These are phyloP conservation scores for Silurus asotus DNA, from an alignment of 2,113 vertebrate genomes.

Conservation along the genomic window DNA sequence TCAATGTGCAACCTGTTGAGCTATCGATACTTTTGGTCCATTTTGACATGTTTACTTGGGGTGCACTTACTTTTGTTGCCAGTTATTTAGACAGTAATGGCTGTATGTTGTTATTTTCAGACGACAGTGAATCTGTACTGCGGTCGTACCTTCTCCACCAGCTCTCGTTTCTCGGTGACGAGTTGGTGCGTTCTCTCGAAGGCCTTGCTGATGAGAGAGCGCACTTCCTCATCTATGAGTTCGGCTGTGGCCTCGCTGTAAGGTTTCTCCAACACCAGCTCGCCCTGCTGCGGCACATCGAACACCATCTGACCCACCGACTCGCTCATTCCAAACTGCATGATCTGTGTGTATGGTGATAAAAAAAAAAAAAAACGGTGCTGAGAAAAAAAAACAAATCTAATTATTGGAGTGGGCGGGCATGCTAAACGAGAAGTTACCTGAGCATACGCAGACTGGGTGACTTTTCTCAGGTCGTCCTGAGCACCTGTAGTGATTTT, in stretches of 20 bases:
- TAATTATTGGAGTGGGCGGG: too few species aligned
- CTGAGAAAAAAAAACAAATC: background rate
- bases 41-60: too few species aligned
- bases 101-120: too few species aligned
- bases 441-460: slow-evolving; percentile 71
- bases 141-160: slow-evolving; percentile 64
- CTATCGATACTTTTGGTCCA: too few species aligned
- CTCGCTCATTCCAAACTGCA: slow-evolving; percentile 72
- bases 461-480: slow-evolving; percentile 69
- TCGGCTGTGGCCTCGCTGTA: slow-evolving; percentile 70
- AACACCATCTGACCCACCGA: slow-evolving; percentile 72
- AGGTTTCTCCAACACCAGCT: slow-evolving; percentile 62
- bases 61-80: too few species aligned
- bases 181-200: slow-evolving; percentile 67
- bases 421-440: slow-evolving; percentile 34
- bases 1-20: too few species aligned
- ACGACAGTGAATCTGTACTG: too few species aligned
- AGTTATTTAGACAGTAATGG: too few species aligned
- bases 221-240: slow-evolving; percentile 76
- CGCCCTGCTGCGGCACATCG: slow-evolving; percentile 55
- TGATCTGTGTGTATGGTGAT: slow-evolving; percentile 52
- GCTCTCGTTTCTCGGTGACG: slow-evolving; percentile 57
- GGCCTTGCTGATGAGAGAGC: slow-evolving; percentile 58
- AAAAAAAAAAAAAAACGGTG: background rate
- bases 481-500: slow-evolving; percentile 69